Conservation (phyloP, 2,888 invertebrate genomes). For the Amphipoea oculea region DNA sequence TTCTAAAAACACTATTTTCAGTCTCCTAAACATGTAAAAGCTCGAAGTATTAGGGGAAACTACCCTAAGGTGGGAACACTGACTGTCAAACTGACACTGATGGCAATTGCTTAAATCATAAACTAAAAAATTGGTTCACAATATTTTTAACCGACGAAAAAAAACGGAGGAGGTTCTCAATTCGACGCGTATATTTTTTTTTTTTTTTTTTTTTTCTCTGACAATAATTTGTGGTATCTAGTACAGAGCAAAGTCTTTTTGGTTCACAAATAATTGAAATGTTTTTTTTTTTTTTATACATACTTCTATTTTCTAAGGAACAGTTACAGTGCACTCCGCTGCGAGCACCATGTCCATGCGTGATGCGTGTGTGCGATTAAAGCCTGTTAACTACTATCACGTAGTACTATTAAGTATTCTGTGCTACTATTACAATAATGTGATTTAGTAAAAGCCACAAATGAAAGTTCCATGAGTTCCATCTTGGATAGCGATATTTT, state of each 20-base stretch:
- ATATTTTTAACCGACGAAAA: too few species aligned
- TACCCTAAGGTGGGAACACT: not conserved
- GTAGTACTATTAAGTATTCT: too few species aligned
- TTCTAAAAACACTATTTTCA: not conserved
- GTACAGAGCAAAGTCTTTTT: not conserved
- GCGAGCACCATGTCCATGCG: not conserved
- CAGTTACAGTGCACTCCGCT: not conserved
- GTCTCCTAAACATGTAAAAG: not conserved
- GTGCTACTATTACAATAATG: not conserved
- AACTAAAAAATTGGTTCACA: not conserved
- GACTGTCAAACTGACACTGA: slow-evolving; percentile 9
- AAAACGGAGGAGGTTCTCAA: too few species aligned
- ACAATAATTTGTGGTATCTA: not conserved
- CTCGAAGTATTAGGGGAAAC: not conserved
- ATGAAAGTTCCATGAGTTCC: not conserved
- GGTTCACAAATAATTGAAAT: not conserved
- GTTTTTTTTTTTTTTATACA: not conserved
- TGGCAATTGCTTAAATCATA: not conserved
- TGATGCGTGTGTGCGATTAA: not conserved
- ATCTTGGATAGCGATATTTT: not conserved
- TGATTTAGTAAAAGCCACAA: not conserved
- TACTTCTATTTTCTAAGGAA: not conserved
- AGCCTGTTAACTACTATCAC: not conserved
- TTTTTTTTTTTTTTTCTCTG: too few species aligned
- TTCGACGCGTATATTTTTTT: too few species aligned